Conservation (phyloP, 2,888 invertebrate genomes). For the Gastrophysa polygoni region DNA sequence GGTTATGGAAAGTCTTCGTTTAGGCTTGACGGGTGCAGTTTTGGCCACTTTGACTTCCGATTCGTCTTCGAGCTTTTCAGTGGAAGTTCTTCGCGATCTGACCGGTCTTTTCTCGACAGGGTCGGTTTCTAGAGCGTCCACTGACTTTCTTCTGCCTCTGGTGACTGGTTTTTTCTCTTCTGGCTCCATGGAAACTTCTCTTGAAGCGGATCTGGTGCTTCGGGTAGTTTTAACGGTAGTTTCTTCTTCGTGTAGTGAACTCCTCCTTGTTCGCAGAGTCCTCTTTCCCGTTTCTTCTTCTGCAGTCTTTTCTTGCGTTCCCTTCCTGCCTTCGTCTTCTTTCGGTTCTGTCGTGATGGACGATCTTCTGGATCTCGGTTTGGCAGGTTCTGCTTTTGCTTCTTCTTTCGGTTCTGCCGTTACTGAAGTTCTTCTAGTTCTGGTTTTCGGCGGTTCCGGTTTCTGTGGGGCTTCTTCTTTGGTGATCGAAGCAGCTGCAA, state of each 20-base stretch:
- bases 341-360: conserved; percentile 19
- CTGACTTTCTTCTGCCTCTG: conserved; percentile 28
- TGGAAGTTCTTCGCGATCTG: conserved; percentile 34
- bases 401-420: conserved; percentile 19
- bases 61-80: conserved; percentile 24
- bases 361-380: conserved; percentile 21
- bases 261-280: conserved; percentile 24
- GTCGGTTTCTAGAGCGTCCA: conserved; percentile 17
- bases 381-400: conserved; percentile 9
- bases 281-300: conserved; percentile 21
- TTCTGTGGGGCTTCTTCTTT: conserved; percentile 30
- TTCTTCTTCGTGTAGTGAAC: conserved; percentile 20
- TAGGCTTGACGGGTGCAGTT: conserved; percentile 28
- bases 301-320: conserved; percentile 14
- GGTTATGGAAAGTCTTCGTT: conserved; percentile 23
- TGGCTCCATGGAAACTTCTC: conserved; percentile 25
- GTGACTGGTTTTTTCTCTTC: conserved; percentile 22
- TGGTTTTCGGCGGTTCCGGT: conserved; percentile 24
- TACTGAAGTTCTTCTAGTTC: conserved; percentile 25
- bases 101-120: conserved; percentile 17
- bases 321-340: conserved; percentile 12
- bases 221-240: neutral
- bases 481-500: conserved; percentile 33
- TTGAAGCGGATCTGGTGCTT: conserved; percentile 18
- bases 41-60: conserved; percentile 14